Evolutionary conservation across 2,113 vertebrate genomes (phyloP), one percentile per base, ranked within the genome.

Genomic region (Notothenia coriiceps): DNA sequence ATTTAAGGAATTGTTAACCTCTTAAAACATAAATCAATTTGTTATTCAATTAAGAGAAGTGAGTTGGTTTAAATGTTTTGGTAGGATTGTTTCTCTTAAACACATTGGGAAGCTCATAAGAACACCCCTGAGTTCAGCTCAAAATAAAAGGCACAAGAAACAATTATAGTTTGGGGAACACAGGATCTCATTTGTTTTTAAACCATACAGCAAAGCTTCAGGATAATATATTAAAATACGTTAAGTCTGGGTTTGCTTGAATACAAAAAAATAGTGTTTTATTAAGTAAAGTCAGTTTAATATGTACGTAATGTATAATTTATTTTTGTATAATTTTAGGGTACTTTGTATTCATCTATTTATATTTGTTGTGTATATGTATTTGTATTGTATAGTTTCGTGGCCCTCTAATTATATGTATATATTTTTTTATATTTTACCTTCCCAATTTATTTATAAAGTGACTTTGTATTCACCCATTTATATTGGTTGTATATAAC

Each of bases 371-470:
- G 29, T 40, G 35, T 40, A 40, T 7, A 40, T 40, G 29, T 6
- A 40, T 72, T 35, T 54, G 29, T 50, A 22, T 15, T 57, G 5
- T 40, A 40, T 7, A 7, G 5, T 40, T 40, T 6, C 35, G 5
- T 40, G 35, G 5, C 35, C 5, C 35, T 40, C 8, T 40, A 6
- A 6, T 40, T 40, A 6, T 40, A 8, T 22, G 1, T 22, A 22
- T 22, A 40, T 40, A 7, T 40, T 50, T 2, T 5, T 64, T 51
- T 57, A 13, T 55, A 43, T 62, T 67, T 54, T 57, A 52, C 74
- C 44, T 85, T 81, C 83, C 72, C 79, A 29, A 29, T 29, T 29
- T 29, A 29, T 29, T 29, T 29, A 29, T 29, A 29, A 40, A 40
- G 35, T 40, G 4, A 5, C 18, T 59, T 13, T 25, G 2, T 49